Base-by-base conservation (phyloP, 2,797 vertebrate genomes). In the Poecilia velifera region DNA sequence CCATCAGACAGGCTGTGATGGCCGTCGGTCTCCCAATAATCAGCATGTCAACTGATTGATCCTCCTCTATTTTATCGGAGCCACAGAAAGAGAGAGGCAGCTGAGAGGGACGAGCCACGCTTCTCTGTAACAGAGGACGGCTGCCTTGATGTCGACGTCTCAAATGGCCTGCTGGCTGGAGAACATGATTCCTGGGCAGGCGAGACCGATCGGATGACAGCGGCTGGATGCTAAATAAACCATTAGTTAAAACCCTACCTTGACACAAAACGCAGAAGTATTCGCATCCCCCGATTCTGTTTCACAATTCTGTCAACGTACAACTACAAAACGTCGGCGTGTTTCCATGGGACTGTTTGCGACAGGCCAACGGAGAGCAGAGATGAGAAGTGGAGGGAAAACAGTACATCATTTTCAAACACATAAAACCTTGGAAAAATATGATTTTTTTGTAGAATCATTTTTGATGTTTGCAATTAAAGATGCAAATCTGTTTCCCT, bases 111-210 rank as follows among this genome's bases (percentile, higher is more conserved):
- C 1, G 28, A 82, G 89, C 76, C 84, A 51, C 88, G 88, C 87
- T 90, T 89, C 83, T 89, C 81, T 85, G 89, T 90, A 91, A 92
- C 78, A 75, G 84, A 89, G 85, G 86, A 87, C 87, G 85, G 90
- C 82, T 84, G 84, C 88, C 84, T 80, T 55, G 74, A 85, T 5
- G 82, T 57, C 43, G 77, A 46, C 34, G 18, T 91, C 91, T 94
- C 92, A 91, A 86, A 93, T 94, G 82, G 78, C 91, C 84, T 62
- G 64, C 22, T 1, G 34, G 64, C 22, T 1, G 34, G 79, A 84
- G 88, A 95, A 95, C 91, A 83, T 73, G 91, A 95, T 55, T 91
- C 91, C 85, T 1, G 6, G 43, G 53, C 59, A 88, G 74, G 53
- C 82, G 81, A 86, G 55, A 73, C 36, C 83, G 89, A 89, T 94